Percentiles rank a stretch among this genome's conserved stretches.
Conservation (phyloP, 1,140 invertebrate species). For the Pissodes strobi region DNA sequence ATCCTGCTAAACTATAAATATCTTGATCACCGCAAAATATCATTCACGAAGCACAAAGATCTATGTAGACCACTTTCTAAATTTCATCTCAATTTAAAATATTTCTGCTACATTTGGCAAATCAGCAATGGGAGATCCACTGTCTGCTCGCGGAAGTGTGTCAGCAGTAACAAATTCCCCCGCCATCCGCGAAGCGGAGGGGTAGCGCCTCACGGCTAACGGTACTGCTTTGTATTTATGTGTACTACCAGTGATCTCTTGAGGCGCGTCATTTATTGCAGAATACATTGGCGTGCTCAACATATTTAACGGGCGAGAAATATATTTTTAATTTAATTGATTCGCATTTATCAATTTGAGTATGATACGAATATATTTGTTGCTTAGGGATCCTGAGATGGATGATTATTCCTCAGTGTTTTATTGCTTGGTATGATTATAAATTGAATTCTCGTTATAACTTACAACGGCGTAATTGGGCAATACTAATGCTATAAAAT, state of each 20-base stretch:
- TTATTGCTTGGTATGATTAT: too few relatives aligned
- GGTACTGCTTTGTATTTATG: conserved; percentile 25
- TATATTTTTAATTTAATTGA: too few relatives aligned
- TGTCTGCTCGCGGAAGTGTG: conserved; percentile 36
- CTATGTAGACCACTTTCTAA: conserved; percentile 16
- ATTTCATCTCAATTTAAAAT: background rate
- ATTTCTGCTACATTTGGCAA: conserved; percentile 22
- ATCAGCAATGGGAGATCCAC: conserved; percentile 32
- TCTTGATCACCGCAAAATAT: too few relatives aligned
- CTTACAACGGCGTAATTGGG: too few relatives aligned
- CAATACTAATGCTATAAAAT: too few relatives aligned
- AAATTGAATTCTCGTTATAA: too few relatives aligned
- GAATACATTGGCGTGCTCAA: conserved; percentile 1
- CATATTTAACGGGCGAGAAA: background rate
- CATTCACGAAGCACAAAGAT: background rate
- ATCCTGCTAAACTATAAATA: too few relatives aligned
- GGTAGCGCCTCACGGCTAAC: conserved; percentile 14
- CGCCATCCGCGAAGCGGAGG: background rate
- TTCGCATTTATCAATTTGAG: too few relatives aligned
- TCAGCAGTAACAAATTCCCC: conserved; percentile 35
- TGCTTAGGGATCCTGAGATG: too few relatives aligned
- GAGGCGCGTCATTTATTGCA: conserved; percentile 12
- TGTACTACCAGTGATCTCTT: conserved; percentile 33
- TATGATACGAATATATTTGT: too few relatives aligned
- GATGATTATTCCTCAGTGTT: too few relatives aligned